A percentile compares a stretch with the other conserved stretches of the same genome.
These are phyloP conservation scores for Parus major DNA, from an alignment of 2,113 vertebrate species.

Conservation along the genomic window DNA sequence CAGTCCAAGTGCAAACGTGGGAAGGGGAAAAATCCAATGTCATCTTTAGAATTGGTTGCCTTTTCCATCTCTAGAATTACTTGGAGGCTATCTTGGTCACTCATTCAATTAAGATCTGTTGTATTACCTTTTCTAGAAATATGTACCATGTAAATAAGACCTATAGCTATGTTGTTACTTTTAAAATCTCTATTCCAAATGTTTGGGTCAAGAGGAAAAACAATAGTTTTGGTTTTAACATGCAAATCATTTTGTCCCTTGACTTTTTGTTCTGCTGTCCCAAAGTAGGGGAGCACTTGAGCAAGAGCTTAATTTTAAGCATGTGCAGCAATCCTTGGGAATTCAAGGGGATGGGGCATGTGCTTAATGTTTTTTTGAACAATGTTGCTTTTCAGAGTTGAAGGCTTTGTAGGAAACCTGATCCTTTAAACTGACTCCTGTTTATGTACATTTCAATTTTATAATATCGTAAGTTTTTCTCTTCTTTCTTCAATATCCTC, in stretches of 20 bases:
- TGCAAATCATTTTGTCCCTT: neutral
- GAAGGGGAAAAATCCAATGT: neutral
- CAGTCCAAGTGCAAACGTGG: conserved; percentile 4
- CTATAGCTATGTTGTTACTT: neutral
- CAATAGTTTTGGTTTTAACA: neutral
- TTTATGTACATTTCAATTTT: conserved; percentile 41
- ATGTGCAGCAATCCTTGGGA: neutral
- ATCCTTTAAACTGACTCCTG: conserved; percentile 37
- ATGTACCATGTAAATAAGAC: neutral
- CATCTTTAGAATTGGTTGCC: neutral
- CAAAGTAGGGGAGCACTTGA: neutral
- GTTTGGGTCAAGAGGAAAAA: neutral
- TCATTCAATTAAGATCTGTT: neutral
- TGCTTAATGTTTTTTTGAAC: conserved; percentile 11
- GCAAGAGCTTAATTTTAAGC: conserved; percentile 18
- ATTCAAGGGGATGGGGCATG: neutral
- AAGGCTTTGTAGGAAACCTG: conserved; percentile 12
- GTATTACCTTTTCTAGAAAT: neutral
- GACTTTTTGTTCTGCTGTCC: neutral
- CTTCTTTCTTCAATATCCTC: conserved; percentile 9
- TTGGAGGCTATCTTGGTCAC: neutral
- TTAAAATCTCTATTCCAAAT: neutral
- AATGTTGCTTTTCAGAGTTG: conserved; percentile 36
- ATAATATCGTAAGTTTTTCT: conserved; percentile 17
- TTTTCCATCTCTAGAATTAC: neutral